These are phyloP conservation scores for Scrobipalpa costella DNA, from an alignment of 2,888 invertebrate genomes.

Conservation along the genomic window DNA sequence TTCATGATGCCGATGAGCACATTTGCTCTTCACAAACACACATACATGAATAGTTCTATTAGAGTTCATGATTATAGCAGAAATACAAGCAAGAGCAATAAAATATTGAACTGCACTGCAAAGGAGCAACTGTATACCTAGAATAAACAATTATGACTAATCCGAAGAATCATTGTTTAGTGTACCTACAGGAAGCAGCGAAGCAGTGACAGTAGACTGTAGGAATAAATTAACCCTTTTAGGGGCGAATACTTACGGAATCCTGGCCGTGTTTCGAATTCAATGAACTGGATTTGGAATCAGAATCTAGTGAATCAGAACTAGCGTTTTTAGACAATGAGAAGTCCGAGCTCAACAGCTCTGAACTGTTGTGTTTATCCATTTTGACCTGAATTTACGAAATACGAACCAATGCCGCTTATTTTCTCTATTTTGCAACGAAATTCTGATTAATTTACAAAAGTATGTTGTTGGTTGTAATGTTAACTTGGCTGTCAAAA, in stretches of 20 bases:
- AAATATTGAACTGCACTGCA: neutral
- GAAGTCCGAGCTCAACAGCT: constrained; percentile 84
- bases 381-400: constrained; percentile 51
- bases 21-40: constrained; percentile 67
- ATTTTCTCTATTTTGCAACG: neutral
- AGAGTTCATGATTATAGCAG: constrained; percentile 48
- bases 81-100: neutral
- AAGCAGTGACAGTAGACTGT: constrained; percentile 56
- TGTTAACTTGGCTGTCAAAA: neutral
- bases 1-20: constrained; percentile 58
- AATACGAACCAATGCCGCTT: neutral
- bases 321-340: constrained; percentile 87
- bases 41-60: constrained; percentile 63
- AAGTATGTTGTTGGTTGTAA: constrained; percentile 11
- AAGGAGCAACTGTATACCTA: neutral
- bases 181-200: constrained; percentile 60
- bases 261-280: constrained; percentile 92
- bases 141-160: constrained; percentile 8
- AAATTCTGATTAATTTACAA: constrained; percentile 16
- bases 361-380: constrained; percentile 85
- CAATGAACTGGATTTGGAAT: constrained; percentile 92
- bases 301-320: constrained; percentile 90
- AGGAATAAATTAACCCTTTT: constrained; percentile 74
- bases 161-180: neutral
- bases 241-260: constrained; percentile 83